Conservation (phyloP, 2,113 vertebrate species). For the Callipepla squamata region DNA sequence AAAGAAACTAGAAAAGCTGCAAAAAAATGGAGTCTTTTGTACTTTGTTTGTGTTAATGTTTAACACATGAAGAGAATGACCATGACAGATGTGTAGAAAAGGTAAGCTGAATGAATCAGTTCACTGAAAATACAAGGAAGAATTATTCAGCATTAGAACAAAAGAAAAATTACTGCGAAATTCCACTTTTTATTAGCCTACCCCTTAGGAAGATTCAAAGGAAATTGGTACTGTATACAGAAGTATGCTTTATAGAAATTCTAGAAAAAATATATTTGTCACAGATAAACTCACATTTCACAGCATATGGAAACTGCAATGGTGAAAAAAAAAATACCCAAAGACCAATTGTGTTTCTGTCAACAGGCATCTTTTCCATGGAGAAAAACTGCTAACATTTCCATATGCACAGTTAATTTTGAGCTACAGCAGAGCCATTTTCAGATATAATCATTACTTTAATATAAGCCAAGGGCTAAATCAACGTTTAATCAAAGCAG, state of each 20-base stretch:
- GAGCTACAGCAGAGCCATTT: not conserved
- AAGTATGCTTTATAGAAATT: not conserved
- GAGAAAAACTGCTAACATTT: not conserved
- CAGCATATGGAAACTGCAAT: not conserved
- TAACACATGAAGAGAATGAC: not conserved
- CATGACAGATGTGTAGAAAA: not conserved
- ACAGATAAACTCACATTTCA: not conserved
- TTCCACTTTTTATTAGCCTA: not conserved
- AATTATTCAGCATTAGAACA: not conserved
- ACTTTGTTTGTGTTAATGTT: not conserved
- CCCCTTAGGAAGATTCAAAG: not conserved
- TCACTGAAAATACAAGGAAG: not conserved
- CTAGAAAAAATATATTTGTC: not conserved
- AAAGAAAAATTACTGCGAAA: not conserved
- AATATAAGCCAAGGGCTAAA: not conserved
- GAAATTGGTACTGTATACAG: not conserved
- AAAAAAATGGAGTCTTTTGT: not conserved
- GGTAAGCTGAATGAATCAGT: not conserved
- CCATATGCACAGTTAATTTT: not conserved
- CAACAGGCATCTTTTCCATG: not conserved
- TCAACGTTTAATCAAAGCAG: not conserved
- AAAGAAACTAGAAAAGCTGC: conserved; percentile 21
- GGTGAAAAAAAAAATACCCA: not conserved
- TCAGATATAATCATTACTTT: not conserved
- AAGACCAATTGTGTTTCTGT: not conserved